phyloP scores from a whole-genome alignment of 2,888 invertebrate species.

The Gibbula magus region DNA sequence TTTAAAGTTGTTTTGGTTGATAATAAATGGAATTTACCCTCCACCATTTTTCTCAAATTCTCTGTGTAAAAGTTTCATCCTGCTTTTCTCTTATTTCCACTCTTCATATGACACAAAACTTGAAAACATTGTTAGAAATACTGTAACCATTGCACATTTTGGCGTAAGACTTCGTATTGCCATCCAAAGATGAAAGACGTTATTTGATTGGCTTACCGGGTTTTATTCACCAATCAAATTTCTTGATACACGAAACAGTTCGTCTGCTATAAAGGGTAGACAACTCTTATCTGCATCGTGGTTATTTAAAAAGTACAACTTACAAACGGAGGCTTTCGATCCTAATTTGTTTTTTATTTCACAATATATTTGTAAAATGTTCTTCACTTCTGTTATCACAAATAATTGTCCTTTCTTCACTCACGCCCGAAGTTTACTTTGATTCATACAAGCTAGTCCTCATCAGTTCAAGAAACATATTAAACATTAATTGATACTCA shows the following conservation, averaged over 20 bases:
- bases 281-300: neutral
- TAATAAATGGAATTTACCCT: conserved; percentile 52
- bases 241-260: neutral
- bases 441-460: too few relatives aligned
- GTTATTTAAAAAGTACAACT: neutral
- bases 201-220: neutral
- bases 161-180: neutral
- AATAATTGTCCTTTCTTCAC: too few relatives aligned
- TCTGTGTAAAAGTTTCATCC: conserved; percentile 66
- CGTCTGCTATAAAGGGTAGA: neutral
- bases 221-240: neutral
- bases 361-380: too few relatives aligned
- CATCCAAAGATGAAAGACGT: neutral
- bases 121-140: neutral
- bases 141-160: neutral
- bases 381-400: too few relatives aligned
- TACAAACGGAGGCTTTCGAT: neutral
- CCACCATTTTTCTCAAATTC: conserved; percentile 66
- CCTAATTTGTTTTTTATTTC: too few relatives aligned
- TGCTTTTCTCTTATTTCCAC: neutral
- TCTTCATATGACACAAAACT: neutral
- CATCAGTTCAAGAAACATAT: too few relatives aligned
- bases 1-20: too few relatives aligned
- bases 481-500: too few relatives aligned
- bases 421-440: too few relatives aligned